Conservation (phyloP, 1,140 invertebrate genomes). For the Amyelois transitella region DNA sequence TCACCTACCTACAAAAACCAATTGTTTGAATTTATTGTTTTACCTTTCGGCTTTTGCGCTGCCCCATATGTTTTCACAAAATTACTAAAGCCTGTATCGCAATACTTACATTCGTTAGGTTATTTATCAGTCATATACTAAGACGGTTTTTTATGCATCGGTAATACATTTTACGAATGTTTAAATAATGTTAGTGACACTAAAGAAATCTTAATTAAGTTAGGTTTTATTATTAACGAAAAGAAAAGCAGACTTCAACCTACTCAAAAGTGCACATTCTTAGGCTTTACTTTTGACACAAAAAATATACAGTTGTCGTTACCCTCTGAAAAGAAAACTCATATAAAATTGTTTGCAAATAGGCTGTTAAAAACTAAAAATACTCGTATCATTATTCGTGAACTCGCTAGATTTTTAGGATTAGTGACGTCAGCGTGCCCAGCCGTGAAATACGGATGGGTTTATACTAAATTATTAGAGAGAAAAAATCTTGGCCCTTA, state of each 20-base stretch:
- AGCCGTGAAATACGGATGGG: no score
- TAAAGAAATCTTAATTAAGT: neutral
- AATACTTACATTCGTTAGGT: constrained; percentile 1
- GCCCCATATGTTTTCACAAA: no score
- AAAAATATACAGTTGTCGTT: constrained; percentile 3
- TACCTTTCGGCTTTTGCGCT: constrained; percentile 7
- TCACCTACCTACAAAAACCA: neutral
- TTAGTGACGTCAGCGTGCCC: no score
- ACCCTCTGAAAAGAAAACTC: constrained; percentile 4
- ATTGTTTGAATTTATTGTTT: constrained; percentile 4
- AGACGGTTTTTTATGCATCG: constrained; percentile 11
- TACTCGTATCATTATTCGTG: no score
- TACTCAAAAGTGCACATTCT: neutral
- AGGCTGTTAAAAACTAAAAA: no score
- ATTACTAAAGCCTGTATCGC: constrained; percentile 5
- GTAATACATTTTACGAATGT: constrained; percentile 1
- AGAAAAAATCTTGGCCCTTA: no score
- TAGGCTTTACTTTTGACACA: constrained; percentile 9
- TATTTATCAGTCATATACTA: constrained; percentile 3
- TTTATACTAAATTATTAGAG: no score
- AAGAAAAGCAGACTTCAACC: constrained; percentile 2
- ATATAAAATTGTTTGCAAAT: constrained; percentile 1
- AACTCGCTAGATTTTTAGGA: no score
- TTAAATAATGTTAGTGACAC: constrained; percentile 2
- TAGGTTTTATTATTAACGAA: constrained; percentile 8